Conservation (phyloP, 2,113 vertebrate species). For the Bettongia penicillata region DNA sequence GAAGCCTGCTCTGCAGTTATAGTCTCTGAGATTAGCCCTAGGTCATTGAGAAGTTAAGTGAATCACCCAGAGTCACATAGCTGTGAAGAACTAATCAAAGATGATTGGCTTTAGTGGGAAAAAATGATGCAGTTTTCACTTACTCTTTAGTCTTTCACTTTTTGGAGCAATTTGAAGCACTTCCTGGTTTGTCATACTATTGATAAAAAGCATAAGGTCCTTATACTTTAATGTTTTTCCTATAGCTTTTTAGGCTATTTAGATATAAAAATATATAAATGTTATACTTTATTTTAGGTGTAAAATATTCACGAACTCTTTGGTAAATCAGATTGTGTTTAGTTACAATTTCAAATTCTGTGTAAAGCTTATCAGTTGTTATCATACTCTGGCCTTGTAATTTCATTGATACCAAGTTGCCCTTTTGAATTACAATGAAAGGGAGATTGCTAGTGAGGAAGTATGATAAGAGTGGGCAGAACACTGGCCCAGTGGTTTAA, state of each 20-base stretch:
- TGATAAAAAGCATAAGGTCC: neutral
- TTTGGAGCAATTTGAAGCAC: neutral
- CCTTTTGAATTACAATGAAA: neutral
- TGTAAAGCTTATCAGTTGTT: neutral
- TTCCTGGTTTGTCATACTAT: neutral
- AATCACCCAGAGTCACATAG: neutral
- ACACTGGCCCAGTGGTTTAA: neutral
- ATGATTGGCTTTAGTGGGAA: neutral
- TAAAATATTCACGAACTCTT: neutral
- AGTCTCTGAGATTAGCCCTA: neutral
- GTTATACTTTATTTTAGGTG: neutral
- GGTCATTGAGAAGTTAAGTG: neutral
- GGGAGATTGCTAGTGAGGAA: neutral
- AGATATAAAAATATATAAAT: neutral
- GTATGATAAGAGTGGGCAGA: neutral
- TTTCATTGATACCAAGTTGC: neutral
- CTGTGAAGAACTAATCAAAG: neutral
- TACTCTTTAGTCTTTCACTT: neutral
- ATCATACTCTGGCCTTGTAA: neutral
- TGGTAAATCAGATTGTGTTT: neutral
- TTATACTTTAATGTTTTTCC: neutral
- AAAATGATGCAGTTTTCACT: neutral
- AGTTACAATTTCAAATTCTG: neutral
- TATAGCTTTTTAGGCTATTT: neutral
- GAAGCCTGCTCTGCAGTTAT: neutral